Evolutionary conservation across 2,797 vertebrate species (phyloP), one percentile per base, ranked within the genome.

Genomic region (Myioborus miniatus): DNA sequence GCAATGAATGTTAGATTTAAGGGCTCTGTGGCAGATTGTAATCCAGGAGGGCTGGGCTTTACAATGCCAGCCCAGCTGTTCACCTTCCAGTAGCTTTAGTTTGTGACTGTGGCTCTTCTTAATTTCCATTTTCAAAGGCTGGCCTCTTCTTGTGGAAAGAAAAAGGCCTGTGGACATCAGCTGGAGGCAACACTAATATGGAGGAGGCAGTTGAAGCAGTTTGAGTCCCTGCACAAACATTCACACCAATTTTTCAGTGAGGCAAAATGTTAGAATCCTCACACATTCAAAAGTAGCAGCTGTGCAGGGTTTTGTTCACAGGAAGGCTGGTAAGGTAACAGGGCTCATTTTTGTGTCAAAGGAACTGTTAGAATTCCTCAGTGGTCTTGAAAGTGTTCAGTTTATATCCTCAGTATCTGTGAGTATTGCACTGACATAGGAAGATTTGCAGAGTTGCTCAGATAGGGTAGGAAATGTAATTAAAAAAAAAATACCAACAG

Each of bases 1-100:
- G 24, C 14, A 4, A 1, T 6, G 16, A 44, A 9, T 9, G 8
- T 17, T 2, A 18, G 8, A 21, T 75, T 59, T 29, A 29, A 81
- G 32, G 76, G 29, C 62, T 24, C 4, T 16, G 34, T 3, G 3
- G 53, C 27, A 23, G 0, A 0, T 9, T 2, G 3, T 56, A 46
- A 39, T 14, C 17, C 3, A 2, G 29, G 39, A 63, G 26, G 15
- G 44, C 41, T 69, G 41, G 49, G 19, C 27, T 74, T 60, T 53
- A 0, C 53, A 23, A 3, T 47, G 26, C 24, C 43, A 63, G 2
- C 30, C 34, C 26, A 36, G 34, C n/a, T 46, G 13, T 69, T 63
- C 37, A 47, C 30, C 32, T 85, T 76, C 85, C 37, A 47, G 17
- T 55, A 32, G 34, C 46, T 68, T 67, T 44, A 12, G 22, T 67